Evolutionary conservation across 2,888 invertebrate species (phyloP).

Genomic region (Adineta ricciae): DNA sequence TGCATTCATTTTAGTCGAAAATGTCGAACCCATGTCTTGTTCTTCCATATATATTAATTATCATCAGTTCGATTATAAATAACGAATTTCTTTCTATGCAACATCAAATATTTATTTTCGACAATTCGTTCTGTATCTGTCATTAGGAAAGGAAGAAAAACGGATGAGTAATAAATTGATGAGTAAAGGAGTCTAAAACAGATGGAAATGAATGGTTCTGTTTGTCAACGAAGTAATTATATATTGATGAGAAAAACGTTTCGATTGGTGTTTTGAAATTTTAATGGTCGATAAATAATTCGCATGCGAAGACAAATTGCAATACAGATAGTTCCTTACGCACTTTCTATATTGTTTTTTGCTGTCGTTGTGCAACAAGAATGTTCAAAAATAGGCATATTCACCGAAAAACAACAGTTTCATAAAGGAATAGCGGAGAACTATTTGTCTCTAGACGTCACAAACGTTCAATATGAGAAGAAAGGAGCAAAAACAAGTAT

Average conservation of each 20-base stretch:
- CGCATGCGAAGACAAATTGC: no score
- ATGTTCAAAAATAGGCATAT: neutral
- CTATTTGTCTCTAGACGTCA: no score
- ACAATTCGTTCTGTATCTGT: neutral
- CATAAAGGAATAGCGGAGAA: no score
- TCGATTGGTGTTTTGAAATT: no score
- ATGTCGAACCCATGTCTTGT: neutral
- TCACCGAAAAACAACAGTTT: no score
- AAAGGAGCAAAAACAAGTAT: no score
- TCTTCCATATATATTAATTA: neutral
- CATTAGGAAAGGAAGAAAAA: neutral
- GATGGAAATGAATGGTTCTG: neutral
- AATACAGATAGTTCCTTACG: no score
- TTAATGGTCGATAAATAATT: no score
- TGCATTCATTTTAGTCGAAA: neutral
- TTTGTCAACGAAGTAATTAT: no score
- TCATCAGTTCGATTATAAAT: neutral
- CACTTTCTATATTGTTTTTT: no score
- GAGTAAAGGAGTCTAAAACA: neutral
- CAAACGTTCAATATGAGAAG: no score
- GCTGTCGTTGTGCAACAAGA: neutral
- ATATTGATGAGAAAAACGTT: no score
- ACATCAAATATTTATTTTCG: neutral
- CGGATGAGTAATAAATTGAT: neutral
- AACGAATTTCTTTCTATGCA: neutral